These are phyloP conservation scores for Rhincodon typus DNA, from an alignment of 2,797 vertebrate species.

Conservation along the genomic window DNA sequence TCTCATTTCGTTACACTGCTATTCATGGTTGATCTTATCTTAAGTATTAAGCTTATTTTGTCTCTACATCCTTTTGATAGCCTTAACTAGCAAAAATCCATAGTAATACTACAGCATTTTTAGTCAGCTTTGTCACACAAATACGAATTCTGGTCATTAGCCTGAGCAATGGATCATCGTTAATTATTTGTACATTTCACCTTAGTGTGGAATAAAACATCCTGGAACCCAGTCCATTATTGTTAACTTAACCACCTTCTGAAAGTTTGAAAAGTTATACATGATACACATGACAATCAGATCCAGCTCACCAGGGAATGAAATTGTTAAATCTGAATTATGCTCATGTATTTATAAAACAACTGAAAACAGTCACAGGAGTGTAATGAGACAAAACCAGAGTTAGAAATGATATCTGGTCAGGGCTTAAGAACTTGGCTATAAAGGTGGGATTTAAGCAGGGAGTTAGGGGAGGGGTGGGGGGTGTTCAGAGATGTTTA, in stretches of 20 bases:
- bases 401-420: not conserved
- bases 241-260: not conserved
- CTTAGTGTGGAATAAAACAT: not conserved
- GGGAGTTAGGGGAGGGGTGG: no score
- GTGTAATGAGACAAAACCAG: not conserved
- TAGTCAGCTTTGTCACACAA: not conserved
- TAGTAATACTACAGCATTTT: not conserved
- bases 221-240: not conserved
- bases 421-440: not conserved
- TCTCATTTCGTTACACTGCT: not conserved
- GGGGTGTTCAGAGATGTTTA: no score
- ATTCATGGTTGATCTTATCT: not conserved
- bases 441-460: not conserved
- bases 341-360: not conserved
- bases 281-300: not conserved
- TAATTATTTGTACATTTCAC: not conserved
- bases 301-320: not conserved
- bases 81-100: not conserved
- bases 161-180: not conserved
- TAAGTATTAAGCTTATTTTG: not conserved
- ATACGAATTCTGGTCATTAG: not conserved
- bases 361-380: not conserved
- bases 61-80: not conserved
- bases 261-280: not conserved
- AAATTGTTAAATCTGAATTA: not conserved